Evolutionary conservation across 1,140 invertebrate genomes (phyloP), one percentile per base, ranked within the genome.

Genomic region (Cotesia glomerata): DNA sequence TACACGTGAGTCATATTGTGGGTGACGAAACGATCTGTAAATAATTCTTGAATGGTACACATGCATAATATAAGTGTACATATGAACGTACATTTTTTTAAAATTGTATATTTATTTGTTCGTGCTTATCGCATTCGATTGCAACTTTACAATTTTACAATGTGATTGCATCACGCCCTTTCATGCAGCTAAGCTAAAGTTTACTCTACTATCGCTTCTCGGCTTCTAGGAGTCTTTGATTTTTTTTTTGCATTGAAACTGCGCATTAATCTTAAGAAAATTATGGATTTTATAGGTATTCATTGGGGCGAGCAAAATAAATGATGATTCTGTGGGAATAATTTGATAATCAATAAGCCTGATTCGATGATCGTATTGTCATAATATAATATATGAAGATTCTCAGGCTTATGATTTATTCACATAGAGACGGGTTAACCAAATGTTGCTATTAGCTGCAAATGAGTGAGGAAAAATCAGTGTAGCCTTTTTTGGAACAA

Each of bases 81-180:
- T 9, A 14, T 18, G 5, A 4, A 32, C 26, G 11, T 61, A 61
- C 26, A 16, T 51, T 58, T 59, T 66, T 51, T 18, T 14, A 72
- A 72, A 72, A 67, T 39, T 39, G 5, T 39, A 8, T 39, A 59
- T 61, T 51, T 36, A 72, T 72, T 67, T 67, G 64, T 72, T 61
- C 14, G 14, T 32, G 56, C 56, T 67, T 72, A 69, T 67, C 64
- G 64, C 14, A 74, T 71, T 71, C 69, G 63, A 74, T 74, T 71
- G 69, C 39, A 9, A 67, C 34, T 69, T 71, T 54, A 74, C 69
- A 74, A 74, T 74, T 71, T 64, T 74, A 71, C 73, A 71, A 62
- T 74, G 54, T 70, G 61, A 65, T 71, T 68, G 71, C 69, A 65
- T 71, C 64, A 71, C 32, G 69, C 65, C 35, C 49, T 61, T 72